Evolutionary conservation across 2,113 vertebrate genomes (phyloP), one percentile per base, ranked within the genome.

Genomic region (Oxygymnocypris stewartii): DNA sequence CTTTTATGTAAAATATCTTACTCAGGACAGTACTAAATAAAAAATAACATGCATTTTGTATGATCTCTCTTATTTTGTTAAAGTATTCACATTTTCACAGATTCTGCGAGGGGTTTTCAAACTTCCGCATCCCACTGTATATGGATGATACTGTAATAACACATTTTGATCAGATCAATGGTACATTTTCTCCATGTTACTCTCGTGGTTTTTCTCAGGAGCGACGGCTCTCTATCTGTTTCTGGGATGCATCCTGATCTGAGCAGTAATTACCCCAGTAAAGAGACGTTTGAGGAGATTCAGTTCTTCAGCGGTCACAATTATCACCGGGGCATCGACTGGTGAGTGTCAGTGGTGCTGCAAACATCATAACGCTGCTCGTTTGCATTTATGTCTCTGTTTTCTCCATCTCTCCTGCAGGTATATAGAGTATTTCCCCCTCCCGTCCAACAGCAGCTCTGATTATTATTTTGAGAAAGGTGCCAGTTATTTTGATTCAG

Each of bases 381-480:
- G 9, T 40, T 76, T 31, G 80, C 89, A 83, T 91, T 42, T 49
- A 63, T 81, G 65, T 47, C 25, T 83, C 74, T 25, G 6, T 25
- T 13, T 84, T 76, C 25, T 88, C 35, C 83, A 57, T 51, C 12
- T 90, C 71, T 87, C 35, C 63, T 49, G 44, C 89, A 99, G 98
- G 98, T 99, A 99, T 90, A 99, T 99, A 98, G 98, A 99, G 80
- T 99, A 96, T 91, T 99, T 99, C 89, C 98, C 98, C 10, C 94
- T 98, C 90, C 97, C 97, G 6, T 99, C 98, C 93, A 99, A 99
- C 91, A 98, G 97, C 92, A 99, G 97, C 85, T 98, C 98, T 0
- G 97, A 99, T 91, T 98, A 97, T 92, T 98, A 98, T 94, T 99
- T 99, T 79, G 98, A 99, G 93, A 99, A 99, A 92, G 98, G 98